Conservation (phyloP, 2,113 vertebrate genomes). For the Poeciliopsis occidentalis region DNA sequence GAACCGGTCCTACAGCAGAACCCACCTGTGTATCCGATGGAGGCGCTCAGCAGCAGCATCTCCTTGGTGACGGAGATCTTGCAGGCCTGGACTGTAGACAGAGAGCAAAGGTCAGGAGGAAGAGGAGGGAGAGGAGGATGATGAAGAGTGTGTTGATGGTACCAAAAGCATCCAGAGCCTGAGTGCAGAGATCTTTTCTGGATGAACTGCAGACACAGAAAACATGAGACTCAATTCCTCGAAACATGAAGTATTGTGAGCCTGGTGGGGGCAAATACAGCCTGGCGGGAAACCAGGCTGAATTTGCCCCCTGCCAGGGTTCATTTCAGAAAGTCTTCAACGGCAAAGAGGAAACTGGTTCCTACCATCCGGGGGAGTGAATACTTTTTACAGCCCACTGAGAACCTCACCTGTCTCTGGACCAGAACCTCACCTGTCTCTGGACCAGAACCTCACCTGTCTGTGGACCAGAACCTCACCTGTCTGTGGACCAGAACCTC, state of each 20-base stretch:
- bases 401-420: conserved; percentile 47
- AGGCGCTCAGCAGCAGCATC: conserved; percentile 90
- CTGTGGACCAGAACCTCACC: no score
- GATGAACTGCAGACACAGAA: conserved; percentile 72
- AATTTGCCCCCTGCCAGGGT: no score
- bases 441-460: no score
- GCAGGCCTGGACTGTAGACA: conserved; percentile 85
- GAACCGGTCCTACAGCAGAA: not conserved
- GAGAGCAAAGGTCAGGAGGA: conserved; percentile 1
- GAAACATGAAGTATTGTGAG: not conserved
- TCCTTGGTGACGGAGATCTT: conserved; percentile 89
- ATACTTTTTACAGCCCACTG: no score
- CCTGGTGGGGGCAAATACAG: no score
- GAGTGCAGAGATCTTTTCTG: conserved; percentile 69
- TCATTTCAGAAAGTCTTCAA: no score
- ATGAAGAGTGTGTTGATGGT: not conserved
- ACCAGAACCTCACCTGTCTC: no score
- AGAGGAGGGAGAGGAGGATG: not conserved
- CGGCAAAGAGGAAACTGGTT: no score
- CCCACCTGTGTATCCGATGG: conserved; percentile 93
- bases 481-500: no score
- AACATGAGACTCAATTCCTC: no score
- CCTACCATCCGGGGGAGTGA: no score
- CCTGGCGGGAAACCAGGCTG: no score
- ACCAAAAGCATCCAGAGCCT: conserved; percentile 92